Evolutionary conservation across 30 jellyfish, hydroid and myxozoan species (phyloP), one percentile per base, ranked within the genome.

Genomic region (Aurelia sp.): DNA sequence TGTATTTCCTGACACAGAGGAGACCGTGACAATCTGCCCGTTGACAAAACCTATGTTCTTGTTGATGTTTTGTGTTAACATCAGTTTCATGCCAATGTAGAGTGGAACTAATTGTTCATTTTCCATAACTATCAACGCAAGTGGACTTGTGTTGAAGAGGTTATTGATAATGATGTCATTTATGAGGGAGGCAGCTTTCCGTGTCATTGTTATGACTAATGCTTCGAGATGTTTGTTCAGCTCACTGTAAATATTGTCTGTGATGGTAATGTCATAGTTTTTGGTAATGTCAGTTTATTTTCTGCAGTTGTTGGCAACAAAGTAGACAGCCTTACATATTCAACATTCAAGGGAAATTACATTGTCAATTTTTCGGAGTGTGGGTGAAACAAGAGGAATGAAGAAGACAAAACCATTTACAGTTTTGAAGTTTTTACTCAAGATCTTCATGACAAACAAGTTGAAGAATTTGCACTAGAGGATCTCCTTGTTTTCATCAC

Each of bases 21-120:
- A 11, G n/a, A 52, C 73, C 13, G 72, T 74, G 7, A 21, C 72
- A 8, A 74, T 4, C 13, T 74, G 86, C 13, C 86, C 86, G 52
- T 74, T 74, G 10, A 74, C 86, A 74, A 48, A 74, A 4, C 86
- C 86, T 8, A 74, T 20, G 3, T 30, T 15, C 57, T 74, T 74
- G 31, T 74, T 53, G 57, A 20, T 19, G 57, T 74, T 74, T 41
- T 64, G 17, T 8, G 86, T 74, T 22, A 51, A 57, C 47, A 74
- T 74, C 31, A n/a, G n/a, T n/a, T n/a, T n/a, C n/a, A n/a, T n/a
- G n/a, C n/a, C n/a, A n/a, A n/a, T n/a, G n/a, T n/a, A n/a, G n/a
- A n/a, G n/a, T n/a, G n/a, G n/a, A n/a, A n/a, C n/a, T n/a, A n/a
- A n/a, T n/a, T n/a, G n/a, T 5, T 38, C 48, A 38, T 38, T 38